These are phyloP conservation scores for Mergus octosetaceus DNA, from an alignment of 2,797 vertebrate species.

Conservation along the genomic window DNA sequence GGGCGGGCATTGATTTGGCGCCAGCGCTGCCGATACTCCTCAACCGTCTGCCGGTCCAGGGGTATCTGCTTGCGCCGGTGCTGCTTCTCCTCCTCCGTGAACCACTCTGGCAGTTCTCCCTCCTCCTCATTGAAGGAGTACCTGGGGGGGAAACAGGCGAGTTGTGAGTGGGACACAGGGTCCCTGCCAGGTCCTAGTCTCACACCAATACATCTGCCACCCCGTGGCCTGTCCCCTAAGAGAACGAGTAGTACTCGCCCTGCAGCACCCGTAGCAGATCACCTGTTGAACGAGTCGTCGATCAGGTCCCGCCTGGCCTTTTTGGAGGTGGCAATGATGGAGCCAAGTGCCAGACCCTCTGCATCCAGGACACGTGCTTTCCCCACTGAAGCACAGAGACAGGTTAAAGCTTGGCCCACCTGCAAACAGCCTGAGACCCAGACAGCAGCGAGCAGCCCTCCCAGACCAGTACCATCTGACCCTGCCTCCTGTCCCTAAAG, in stretches of 20 bases:
- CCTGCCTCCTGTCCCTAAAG: too few species aligned
- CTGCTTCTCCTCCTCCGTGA: constrained; percentile 88
- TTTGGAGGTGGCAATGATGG: constrained; percentile 88
- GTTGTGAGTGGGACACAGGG: rapidly evolving
- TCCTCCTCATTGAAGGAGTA: constrained; percentile 87
- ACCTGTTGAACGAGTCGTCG: constrained; percentile 93
- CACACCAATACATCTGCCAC: rapidly evolving
- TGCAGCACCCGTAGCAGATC: not conserved
- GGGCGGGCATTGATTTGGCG: constrained; percentile 92
- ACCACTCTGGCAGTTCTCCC: constrained; percentile 91
- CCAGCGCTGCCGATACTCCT: constrained; percentile 91
- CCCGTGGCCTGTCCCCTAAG: rapidly evolving
- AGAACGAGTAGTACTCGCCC: rapidly evolving
- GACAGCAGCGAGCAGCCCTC: not conserved
- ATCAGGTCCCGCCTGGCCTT: constrained; percentile 88
- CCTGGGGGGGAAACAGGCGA: constrained; percentile 56
- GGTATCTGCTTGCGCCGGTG: constrained; percentile 87
- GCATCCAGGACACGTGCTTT: constrained; percentile 85
- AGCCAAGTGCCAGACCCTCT: constrained; percentile 91
- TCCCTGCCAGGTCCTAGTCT: too few species aligned
- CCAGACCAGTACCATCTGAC: rapidly evolving
- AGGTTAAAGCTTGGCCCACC: not conserved
- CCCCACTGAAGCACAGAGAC: constrained; percentile 74
- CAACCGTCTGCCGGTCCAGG: constrained; percentile 87
- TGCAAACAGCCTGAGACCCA: not conserved